Evolutionary conservation across 1,140 invertebrate species (phyloP).

Genomic region (Asbolus verrucosus): DNA sequence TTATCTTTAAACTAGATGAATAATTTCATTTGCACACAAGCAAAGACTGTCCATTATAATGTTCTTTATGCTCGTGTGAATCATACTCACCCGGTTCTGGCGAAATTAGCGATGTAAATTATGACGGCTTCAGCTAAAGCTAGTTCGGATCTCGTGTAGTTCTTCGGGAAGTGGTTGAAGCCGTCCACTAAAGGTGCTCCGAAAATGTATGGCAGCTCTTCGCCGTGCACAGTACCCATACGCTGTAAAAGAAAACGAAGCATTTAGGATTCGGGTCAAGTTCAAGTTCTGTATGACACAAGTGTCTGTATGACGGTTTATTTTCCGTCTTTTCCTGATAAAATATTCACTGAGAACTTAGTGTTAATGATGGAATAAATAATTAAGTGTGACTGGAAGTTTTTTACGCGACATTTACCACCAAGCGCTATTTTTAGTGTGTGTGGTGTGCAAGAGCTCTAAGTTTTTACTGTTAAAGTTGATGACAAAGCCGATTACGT

Average conservation of each 20-base stretch:
- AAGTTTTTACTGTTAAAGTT: constrained; percentile 1
- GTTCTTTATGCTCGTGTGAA: too few species aligned
- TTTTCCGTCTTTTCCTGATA: too few species aligned
- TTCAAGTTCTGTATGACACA: too few species aligned
- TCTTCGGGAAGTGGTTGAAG: constrained; percentile 80
- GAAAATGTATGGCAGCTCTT: constrained; percentile 92
- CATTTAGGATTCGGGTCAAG: too few species aligned
- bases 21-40: background rate
- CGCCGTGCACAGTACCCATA: constrained; percentile 89
- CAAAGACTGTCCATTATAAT: too few species aligned
- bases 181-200: constrained; percentile 83
- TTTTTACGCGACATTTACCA: background rate
- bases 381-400: constrained; percentile 25
- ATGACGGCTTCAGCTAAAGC: constrained; percentile 89
- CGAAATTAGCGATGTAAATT: constrained; percentile 90
- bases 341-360: background rate
- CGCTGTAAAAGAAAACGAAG: constrained; percentile 69
- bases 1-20: background rate
- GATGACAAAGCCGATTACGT: constrained; percentile 37
- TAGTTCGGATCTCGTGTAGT: constrained; percentile 85
- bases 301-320: too few species aligned
- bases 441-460: constrained; percentile 13
- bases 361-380: background rate
- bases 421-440: constrained; percentile 2
- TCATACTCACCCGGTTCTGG: constrained; percentile 85